These are phyloP conservation scores for Apis dorsata DNA, from an alignment of 1,140 invertebrate species.

Conservation along the genomic window DNA sequence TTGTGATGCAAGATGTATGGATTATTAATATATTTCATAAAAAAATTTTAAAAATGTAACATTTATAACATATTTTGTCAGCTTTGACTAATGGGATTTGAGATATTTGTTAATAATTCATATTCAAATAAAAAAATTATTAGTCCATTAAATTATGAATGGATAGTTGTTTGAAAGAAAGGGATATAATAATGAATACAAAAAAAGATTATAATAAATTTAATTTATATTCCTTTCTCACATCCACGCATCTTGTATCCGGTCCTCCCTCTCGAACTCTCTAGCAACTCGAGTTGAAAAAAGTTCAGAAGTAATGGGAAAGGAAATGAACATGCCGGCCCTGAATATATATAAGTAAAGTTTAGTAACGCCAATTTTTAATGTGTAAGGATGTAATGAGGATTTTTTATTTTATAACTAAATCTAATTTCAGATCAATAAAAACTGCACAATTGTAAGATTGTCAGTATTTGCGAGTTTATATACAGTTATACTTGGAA, in stretches of 20 bases:
- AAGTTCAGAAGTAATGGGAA: slow-evolving; percentile 63
- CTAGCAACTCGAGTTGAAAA: slow-evolving; percentile 63
- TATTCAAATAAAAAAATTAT: slow-evolving; percentile 38
- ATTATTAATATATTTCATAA: slow-evolving; percentile 55
- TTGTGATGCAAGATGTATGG: slow-evolving; percentile 76
- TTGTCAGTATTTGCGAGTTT: slow-evolving; percentile 64
- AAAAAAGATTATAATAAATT: slow-evolving; percentile 11
- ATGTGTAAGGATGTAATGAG: slow-evolving; percentile 75
- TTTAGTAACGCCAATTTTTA: slow-evolving; percentile 71
- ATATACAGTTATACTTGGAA: slow-evolving; percentile 64
- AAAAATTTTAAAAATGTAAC: slow-evolving; percentile 16
- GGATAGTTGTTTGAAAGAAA: slow-evolving; percentile 48
- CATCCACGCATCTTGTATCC: slow-evolving; percentile 75
- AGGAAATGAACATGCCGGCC: slow-evolving; percentile 67
- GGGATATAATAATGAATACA: slow-evolving; percentile 34
- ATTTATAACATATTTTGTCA: slow-evolving; percentile 17
- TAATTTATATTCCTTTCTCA: slow-evolving; percentile 49
- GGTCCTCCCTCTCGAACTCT: slow-evolving; percentile 71
- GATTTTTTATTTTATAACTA: slow-evolving; percentile 45
- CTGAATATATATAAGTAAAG: slow-evolving; percentile 70
- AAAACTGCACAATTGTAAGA: slow-evolving; percentile 53
- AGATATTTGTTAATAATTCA: slow-evolving; percentile 30
- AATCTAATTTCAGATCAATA: slow-evolving; percentile 38
- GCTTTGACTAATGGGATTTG: not conserved
- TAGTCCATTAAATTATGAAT: slow-evolving; percentile 30